phyloP scores from a whole-genome alignment of 30 jellyfish, hydroid and myxozoan genomes.

The Turritopsis rubra region DNA sequence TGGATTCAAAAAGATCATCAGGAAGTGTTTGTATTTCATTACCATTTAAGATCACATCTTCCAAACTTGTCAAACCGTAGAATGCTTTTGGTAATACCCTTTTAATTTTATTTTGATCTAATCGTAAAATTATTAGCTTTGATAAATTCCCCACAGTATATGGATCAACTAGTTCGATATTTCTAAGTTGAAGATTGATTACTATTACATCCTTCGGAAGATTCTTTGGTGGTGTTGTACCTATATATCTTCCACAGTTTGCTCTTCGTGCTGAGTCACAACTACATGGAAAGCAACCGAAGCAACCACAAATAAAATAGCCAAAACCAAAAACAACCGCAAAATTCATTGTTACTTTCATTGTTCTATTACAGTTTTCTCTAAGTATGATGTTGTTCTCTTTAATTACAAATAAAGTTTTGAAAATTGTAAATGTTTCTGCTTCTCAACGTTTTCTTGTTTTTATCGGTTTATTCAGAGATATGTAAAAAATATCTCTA shows the following conservation, averaged over 20 bases:
- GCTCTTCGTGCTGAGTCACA: neutral
- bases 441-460: too few species aligned
- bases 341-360: neutral
- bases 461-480: too few species aligned
- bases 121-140: neutral
- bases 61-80: conserved; percentile 1
- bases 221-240: neutral
- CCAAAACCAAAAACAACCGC: neutral
- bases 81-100: conserved; percentile 11
- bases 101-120: conserved; percentile 4
- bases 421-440: too few species aligned
- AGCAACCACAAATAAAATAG: neutral
- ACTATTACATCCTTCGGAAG: neutral
- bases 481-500: too few species aligned
- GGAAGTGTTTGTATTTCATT: neutral
- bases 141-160: neutral
- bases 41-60: neutral
- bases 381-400: too few species aligned
- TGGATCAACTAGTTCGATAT: neutral
- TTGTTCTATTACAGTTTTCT: neutral
- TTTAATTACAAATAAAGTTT: too few species aligned
- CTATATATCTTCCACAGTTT: neutral
- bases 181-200: neutral
- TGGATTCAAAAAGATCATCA: neutral
- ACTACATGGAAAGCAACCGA: neutral